phyloP scores from a whole-genome alignment of 2,888 invertebrate genomes.

The Brachycybe producta region DNA sequence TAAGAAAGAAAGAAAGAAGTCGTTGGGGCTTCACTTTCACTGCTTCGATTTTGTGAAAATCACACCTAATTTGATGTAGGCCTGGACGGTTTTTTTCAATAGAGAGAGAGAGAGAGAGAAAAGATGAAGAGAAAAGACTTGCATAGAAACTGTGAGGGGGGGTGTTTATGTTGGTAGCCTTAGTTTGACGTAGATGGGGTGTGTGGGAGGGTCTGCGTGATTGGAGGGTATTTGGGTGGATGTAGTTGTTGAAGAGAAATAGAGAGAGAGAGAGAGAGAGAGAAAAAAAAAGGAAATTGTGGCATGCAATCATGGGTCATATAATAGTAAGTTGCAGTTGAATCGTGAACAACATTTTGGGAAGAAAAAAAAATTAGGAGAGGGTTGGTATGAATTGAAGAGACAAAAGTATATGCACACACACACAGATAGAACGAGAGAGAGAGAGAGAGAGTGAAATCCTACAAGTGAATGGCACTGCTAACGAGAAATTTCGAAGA shows the following conservation, averaged over 20 bases:
- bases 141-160: too few species aligned
- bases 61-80: conserved; percentile 13
- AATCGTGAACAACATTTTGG: too few species aligned
- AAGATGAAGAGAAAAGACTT: too few species aligned
- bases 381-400: too few species aligned
- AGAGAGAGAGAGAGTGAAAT: neutral
- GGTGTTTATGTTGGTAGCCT: neutral
- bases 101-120: too few species aligned
- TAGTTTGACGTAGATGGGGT: neutral
- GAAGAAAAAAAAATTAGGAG: too few species aligned
- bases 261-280: neutral
- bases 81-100: too few species aligned
- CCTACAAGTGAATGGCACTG: conserved; percentile 7
- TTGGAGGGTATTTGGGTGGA: neutral
- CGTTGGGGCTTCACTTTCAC: conserved; percentile 8
- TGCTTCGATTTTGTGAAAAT: conserved; percentile 9
- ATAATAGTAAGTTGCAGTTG: too few species aligned
- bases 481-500: too few species aligned
- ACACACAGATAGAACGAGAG: neutral
- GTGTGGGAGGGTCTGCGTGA: neutral
- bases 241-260: neutral
- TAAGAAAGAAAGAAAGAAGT: too few species aligned
- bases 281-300: conserved; percentile 11
- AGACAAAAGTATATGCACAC: too few species aligned
- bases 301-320: conserved; percentile 1